Evolutionary conservation across 2,113 vertebrate genomes (phyloP), one percentile per base, ranked within the genome.

Genomic region (Myanophis thanlyinensis): DNA sequence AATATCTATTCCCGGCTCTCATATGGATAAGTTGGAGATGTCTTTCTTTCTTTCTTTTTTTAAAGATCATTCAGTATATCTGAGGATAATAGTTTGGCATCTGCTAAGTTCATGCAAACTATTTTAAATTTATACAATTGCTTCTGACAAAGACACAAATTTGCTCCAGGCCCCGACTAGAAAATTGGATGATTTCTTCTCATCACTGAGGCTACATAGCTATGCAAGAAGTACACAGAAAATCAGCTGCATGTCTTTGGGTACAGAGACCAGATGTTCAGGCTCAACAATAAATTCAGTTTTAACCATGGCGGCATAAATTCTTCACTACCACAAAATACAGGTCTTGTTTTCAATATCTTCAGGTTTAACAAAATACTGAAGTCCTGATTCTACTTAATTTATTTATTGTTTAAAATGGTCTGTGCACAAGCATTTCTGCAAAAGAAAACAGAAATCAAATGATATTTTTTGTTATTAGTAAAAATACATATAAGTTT

Each of bases 401-500:
- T 85, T 90, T 90, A 53, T 44, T 49, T 89, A 93, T 93, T 96
- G 87, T 93, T 90, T 93, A 93, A 94, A 92, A 93, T 92, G 52
- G 22, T 11, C 88, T 92, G 85, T 91, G 93, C 89, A 91, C 94
- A 89, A 91, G 85, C 25, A 9, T 93, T 95, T 93, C 49, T 93
- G 46, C 40, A 30, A 90, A 94, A 88, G 49, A 86, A 94, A 94
- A 94, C 84, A 23, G 35, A 30, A 89, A 93, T 62, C 84, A 92
- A 91, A 67, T 91, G 59, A 11, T n/a, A n/a, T 4, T 8, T 90
- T 95, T 95, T 80, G 89, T 90, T 94, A 96, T 96, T 94, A 94
- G 96, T 92, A 95, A 54, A 96, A 96, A 96, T 49, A n/a, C 44
- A 25, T 88, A 89, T 95, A 91, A 56, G 12, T 89, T 96, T 95